These are phyloP conservation scores for Andinoacara biseriatus DNA, from an alignment of 2,113 vertebrate species.

Conservation along the genomic window DNA sequence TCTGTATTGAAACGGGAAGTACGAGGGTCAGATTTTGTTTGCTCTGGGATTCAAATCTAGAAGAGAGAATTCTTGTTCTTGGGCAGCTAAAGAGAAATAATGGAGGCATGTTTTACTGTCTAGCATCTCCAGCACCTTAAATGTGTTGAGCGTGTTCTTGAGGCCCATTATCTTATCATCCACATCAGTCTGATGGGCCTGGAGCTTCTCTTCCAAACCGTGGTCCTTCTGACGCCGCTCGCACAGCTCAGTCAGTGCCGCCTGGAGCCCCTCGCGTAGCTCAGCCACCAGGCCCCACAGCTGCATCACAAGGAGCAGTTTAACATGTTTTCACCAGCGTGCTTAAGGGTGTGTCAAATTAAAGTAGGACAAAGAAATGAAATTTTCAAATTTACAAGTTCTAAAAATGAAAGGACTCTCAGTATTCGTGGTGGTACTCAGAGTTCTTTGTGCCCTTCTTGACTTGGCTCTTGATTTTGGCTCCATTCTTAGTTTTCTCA, in stretches of 20 bases:
- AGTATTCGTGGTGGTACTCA: not conserved
- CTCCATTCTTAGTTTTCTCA: constrained; percentile 28
- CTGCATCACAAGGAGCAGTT: constrained; percentile 40
- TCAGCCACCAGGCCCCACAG: constrained; percentile 93
- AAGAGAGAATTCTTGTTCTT: not conserved
- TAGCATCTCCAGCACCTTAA: constrained; percentile 83
- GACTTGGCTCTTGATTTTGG: no score
- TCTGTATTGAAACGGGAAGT: not conserved
- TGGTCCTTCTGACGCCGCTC: constrained; percentile 89
- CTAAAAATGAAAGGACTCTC: not conserved
- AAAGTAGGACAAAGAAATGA: not conserved
- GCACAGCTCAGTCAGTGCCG: constrained; percentile 86
- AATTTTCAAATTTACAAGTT: not conserved
- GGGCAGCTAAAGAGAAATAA: not conserved
- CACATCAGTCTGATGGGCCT: constrained; percentile 87
- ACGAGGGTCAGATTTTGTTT: not conserved
- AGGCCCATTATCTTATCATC: constrained; percentile 93
- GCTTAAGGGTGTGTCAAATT: not conserved
- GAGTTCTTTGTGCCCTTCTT: not conserved
- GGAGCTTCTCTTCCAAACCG: constrained; percentile 89
- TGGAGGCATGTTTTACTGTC: not conserved
- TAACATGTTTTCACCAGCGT: not conserved
- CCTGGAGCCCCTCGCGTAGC: constrained; percentile 89
- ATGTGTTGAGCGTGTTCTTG: constrained; percentile 92
- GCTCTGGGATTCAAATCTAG: not conserved